Base-by-base conservation (phyloP, 2,797 vertebrate species). In the Onychomys leucogaster region DNA sequence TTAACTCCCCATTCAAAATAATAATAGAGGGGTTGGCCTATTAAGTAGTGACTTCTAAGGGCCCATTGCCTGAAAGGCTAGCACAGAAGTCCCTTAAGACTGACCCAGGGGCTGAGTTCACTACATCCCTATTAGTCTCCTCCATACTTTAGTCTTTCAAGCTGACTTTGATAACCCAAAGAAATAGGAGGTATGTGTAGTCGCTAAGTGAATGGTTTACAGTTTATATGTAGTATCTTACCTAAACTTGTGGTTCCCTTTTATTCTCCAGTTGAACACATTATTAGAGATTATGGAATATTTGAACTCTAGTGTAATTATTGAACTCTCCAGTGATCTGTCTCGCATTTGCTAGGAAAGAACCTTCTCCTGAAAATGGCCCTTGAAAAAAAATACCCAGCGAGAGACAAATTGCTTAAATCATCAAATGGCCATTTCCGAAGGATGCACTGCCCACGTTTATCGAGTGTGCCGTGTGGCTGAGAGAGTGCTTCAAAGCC, bases 151-250 rank as follows among this genome's bases (percentile, higher is more conserved):
- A 57, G 13, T 57, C 71, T 34, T 77, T 85, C 67, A 83, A 65
- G 46, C 21, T 76, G 82, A 92, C 59, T 69, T 95, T 90, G 63
- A 55, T 87, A 84, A 90, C 85, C 14, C 25, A 87, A 96, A 78
- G 41, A 92, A 73, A 14, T 34, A 49, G 85, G 52, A 93, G 49
- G 8, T 19, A 29, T 75, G 23, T 69, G 21, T 46, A 88, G 41
- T 46, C 91, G 77, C 71, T 13, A 75, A 92, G 76, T 55, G 2
- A 87, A 34, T 61, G n/a, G 25, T 78, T 91, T 67, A 73, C 27
- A 46, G 67, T 88, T 82, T 69, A 49, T 84, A 23, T 43, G 29
- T 46, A 57, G 25, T 59, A 1, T 82, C 67, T 85, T 94, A 90
- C 89, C 37, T 83, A 81, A 89, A 93, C 78, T 61, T 14, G 5